phyloP scores from a whole-genome alignment of 2,113 vertebrate species.

The Myrmecobius fasciatus region DNA sequence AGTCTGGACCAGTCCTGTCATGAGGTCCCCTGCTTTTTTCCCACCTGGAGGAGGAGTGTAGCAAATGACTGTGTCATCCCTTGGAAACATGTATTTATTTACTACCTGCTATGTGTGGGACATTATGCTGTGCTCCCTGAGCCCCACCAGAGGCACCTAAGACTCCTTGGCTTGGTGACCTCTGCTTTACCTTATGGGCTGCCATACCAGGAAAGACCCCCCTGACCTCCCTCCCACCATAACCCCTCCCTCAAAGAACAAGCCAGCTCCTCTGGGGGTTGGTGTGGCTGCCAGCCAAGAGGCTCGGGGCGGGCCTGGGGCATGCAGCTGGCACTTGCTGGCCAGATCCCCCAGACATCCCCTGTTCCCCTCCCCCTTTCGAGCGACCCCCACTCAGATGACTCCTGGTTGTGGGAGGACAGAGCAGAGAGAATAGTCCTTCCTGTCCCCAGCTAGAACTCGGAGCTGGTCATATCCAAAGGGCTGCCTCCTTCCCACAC shows the following conservation, averaged over 20 bases:
- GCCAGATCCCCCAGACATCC: conserved; percentile 59
- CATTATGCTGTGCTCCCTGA: not conserved
- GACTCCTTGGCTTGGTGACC: conserved; percentile 4
- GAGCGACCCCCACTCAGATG: conserved; percentile 44
- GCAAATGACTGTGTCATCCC: conserved; percentile 8
- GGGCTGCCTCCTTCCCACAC: conserved; percentile 7
- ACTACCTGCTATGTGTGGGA: not conserved
- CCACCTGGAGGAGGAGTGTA: conserved; percentile 16
- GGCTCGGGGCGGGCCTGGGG: conserved; percentile 77
- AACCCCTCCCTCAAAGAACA: conserved; percentile 46
- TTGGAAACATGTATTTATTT: conserved; percentile 24
- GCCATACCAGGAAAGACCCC: conserved; percentile 32
- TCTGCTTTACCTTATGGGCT: conserved; percentile 13
- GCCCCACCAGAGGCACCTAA: not conserved
- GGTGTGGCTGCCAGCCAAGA: conserved; percentile 77
- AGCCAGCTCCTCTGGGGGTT: conserved; percentile 37
- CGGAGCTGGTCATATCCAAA: conserved; percentile 12
- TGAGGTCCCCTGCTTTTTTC: too few species aligned
- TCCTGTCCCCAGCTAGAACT: conserved; percentile 31
- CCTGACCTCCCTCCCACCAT: conserved; percentile 45
- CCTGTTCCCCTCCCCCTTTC: conserved; percentile 8
- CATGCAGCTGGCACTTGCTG: conserved; percentile 77
- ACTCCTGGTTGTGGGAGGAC: conserved; percentile 28
- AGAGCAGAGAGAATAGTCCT: conserved; percentile 5
- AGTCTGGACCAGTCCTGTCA: not conserved